Percentiles rank a stretch among this genome's conserved stretches.
These are phyloP conservation scores for Opisthocomus hoazin DNA, from an alignment of 2,113 vertebrate genomes.

Conservation along the genomic window DNA sequence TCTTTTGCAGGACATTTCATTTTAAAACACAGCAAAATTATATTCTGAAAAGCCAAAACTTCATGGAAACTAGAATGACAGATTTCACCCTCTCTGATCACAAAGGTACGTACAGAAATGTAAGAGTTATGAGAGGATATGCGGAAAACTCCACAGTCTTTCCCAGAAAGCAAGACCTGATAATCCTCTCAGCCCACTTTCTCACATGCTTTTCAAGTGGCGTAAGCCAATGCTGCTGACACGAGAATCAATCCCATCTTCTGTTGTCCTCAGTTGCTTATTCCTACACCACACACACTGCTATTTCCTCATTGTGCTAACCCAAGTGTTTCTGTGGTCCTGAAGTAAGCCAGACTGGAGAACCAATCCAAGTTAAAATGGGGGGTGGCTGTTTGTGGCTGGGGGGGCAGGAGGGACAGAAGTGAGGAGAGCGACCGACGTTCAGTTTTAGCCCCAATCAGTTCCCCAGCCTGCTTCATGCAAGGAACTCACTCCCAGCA, in stretches of 20 bases:
- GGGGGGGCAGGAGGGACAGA: background rate
- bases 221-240: background rate
- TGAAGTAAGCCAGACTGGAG: background rate
- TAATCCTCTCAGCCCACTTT: background rate
- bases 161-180: background rate
- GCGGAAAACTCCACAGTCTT: background rate
- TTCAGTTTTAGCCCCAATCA: background rate
- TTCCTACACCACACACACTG: background rate
- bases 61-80: background rate
- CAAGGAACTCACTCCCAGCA: background rate
- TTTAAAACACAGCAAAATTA: background rate
- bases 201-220: background rate
- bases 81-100: background rate
- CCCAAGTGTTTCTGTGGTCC: background rate
- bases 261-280: background rate
- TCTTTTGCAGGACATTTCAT: background rate
- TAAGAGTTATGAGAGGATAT: background rate
- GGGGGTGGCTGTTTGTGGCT: no score
- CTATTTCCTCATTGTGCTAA: background rate
- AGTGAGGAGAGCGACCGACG: fast-evolving
- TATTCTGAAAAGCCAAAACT: background rate
- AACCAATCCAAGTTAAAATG: background rate
- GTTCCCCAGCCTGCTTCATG: background rate
- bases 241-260: background rate
- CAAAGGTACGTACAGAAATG: background rate